Percentiles rank a stretch among this genome's conserved stretches.
phyloP scores from a whole-genome alignment of 64 coral and sea anemone genomes.

The Montipora efflorescens region DNA sequence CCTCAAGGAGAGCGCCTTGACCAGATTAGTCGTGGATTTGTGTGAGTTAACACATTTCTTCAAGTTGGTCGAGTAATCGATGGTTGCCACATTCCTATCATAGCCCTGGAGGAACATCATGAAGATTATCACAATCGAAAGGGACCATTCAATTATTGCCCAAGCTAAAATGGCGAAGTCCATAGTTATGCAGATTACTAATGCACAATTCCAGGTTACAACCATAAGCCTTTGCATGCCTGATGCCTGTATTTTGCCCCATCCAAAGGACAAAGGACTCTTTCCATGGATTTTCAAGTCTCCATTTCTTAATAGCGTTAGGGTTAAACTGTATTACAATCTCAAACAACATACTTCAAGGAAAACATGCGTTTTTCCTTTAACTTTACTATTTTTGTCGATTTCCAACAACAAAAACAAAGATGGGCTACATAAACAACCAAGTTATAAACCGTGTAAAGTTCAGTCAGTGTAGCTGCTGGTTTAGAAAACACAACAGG shows the following conservation, averaged over 20 bases:
- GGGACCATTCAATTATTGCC: slow-evolving; percentile 35
- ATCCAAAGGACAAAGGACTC: background rate
- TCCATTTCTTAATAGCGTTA: background rate
- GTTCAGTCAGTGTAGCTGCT: background rate
- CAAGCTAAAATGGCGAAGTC: slow-evolving; percentile 12
- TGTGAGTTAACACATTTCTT: slow-evolving; percentile 44
- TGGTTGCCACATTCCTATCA: slow-evolving; percentile 67
- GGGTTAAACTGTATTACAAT: background rate
- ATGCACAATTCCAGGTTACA: slow-evolving; percentile 7
- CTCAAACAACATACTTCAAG: background rate
- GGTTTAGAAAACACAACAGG: background rate
- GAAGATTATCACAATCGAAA: slow-evolving; percentile 63
- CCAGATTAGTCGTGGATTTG: slow-evolving; percentile 34
- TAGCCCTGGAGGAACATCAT: slow-evolving; percentile 37
- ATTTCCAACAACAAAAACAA: background rate
- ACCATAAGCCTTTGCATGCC: background rate
- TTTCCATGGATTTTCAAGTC: slow-evolving; percentile 8
- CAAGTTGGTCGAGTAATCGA: slow-evolving; percentile 48
- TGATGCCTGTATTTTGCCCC: slow-evolving; percentile 6
- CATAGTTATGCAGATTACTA: slow-evolving; percentile 12
- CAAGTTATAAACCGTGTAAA: background rate
- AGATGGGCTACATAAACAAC: background rate
- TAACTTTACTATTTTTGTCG: background rate
- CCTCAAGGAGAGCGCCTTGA: slow-evolving; percentile 11
- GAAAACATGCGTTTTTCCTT: slow-evolving; percentile 3